Evolutionary conservation across 2,113 vertebrate species (phyloP), one percentile per base, ranked within the genome.

Genomic region (Centrocercus urophasianus): DNA sequence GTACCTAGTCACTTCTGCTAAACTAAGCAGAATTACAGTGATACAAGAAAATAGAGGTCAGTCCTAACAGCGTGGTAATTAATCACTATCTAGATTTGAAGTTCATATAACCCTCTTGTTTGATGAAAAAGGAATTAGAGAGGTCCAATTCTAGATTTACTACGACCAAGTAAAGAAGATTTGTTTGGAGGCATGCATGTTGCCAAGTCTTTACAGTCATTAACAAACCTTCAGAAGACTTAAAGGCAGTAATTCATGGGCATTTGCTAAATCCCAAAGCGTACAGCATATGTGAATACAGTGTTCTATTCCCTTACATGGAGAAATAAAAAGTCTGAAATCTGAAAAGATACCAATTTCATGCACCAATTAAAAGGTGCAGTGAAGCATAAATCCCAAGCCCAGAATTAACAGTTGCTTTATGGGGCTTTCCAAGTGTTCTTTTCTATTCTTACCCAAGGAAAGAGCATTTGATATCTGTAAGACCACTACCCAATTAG

Each of bases 321-420:
- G 50, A 87, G 77, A 59, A 65, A 36, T 60, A 34, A 54, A 57
- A 43, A 87, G 65, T 43, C 83, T 81, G 78, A 83, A 78, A 76
- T 85, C 67, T 94, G 76, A 88, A 83, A 89, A 86, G 6, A 83
- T 38, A 93, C 34, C 40, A 43, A 93, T 88, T 95, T 95, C 89
- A 95, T 17, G 86, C 92, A 95, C 83, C 76, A 89, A 65, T 83
- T 93, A 91, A 83, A 80, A 83, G 52, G 30, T 69, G 57, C 79
- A 67, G 69, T 83, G 67, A 91, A 80, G 13, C 75, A 91, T 60
- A 76, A 63, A n/a, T 40, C 34, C 34, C 50, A 81, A 93, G 61
- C 30, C 15, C 36, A 52, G 21, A 52, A 78, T 52, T 64, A 50
- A 50, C 34, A 64, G 34, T 50, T 19, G 36, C 20, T 86, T 89